Base-by-base conservation (phyloP, 1,140 invertebrate species). In the Oncopodura yosiiana region DNA sequence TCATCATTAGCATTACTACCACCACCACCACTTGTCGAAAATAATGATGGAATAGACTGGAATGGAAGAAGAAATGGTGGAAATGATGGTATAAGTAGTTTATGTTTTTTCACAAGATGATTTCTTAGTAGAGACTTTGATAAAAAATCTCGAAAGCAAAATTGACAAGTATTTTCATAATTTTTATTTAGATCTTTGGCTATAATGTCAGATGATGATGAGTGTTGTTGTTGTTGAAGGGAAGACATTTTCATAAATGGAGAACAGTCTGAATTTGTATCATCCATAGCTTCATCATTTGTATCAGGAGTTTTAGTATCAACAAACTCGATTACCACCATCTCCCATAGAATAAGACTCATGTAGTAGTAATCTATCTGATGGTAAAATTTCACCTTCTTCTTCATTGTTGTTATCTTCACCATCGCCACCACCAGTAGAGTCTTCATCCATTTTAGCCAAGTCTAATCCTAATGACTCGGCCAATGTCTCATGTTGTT, bases 41-140 rank as follows among this genome's bases (percentile, higher is more conserved):
- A 6, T 4, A 44, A 16, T 2, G 55, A 36, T n/a, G 43, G 30
- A 11, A 29, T 49, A 6, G 44, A 19, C 24, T 36, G 49, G 32
- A 60, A 58, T 2, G 58, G 55, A 5, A 63, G 55, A 3, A 57
- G 41, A 32, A 63, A 58, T 2, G 61, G 57, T 24, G 54, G 53
- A 24, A 56, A 56, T 12, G 58, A 56, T 3, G 53, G 57, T 8
- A 60, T n/a, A 6, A 63, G 27, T 2, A 60, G 27, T 34, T 55
- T 16, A 36, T 63, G 58, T 24, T 63, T 60, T 21, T 63, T 56
- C 0, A 34, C 50, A 16, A 58, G 21, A 44, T 63, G 58, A 29
- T 34, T 49, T 12, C 54, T 39, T 8, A 63, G 43, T 1, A 48
- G 44, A n/a, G 29, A 30, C 19, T 59, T 45, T 11, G 19, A 36